These are phyloP conservation scores for Phaenicophaeus curvirostris DNA, from an alignment of 2,797 vertebrate genomes.

Conservation along the genomic window DNA sequence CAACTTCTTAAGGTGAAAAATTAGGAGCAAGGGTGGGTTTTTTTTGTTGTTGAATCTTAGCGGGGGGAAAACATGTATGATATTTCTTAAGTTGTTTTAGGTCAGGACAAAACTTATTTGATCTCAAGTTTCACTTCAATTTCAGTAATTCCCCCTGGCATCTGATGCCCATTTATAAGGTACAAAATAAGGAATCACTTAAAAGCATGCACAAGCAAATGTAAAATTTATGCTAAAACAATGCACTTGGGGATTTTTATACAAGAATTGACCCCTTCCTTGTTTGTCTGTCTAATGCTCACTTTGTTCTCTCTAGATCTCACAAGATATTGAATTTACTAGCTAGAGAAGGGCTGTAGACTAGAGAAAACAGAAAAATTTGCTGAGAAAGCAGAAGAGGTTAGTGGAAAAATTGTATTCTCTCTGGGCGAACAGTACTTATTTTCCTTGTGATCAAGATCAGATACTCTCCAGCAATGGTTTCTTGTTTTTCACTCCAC, in stretches of 20 bases:
- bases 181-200: constrained; percentile 65
- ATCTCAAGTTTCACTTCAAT: constrained; percentile 47
- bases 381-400: constrained; percentile 61
- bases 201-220: constrained; percentile 49
- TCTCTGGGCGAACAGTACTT: constrained; percentile 37
- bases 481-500: constrained; percentile 9
- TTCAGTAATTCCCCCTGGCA: constrained; percentile 41
- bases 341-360: constrained; percentile 45
- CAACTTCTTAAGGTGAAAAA: neutral
- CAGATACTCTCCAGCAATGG: constrained; percentile 21
- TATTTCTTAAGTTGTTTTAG: constrained; percentile 16
- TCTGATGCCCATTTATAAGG: constrained; percentile 65
- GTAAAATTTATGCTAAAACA: constrained; percentile 68
- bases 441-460: constrained; percentile 54
- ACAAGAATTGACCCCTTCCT: constrained; percentile 58
- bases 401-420: constrained; percentile 53
- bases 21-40: neutral
- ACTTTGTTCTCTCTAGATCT: constrained; percentile 64
- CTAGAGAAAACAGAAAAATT: constrained; percentile 60
- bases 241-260: constrained; percentile 62
- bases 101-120: constrained; percentile 3
- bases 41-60: neutral
- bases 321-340: constrained; percentile 63
- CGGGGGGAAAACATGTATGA: neutral
- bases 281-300: constrained; percentile 58